A percentile compares a stretch with the other conserved stretches of the same genome.
Evolutionary conservation across 2,888 invertebrate species (phyloP).

Genomic region (Drosophila rubida): DNA sequence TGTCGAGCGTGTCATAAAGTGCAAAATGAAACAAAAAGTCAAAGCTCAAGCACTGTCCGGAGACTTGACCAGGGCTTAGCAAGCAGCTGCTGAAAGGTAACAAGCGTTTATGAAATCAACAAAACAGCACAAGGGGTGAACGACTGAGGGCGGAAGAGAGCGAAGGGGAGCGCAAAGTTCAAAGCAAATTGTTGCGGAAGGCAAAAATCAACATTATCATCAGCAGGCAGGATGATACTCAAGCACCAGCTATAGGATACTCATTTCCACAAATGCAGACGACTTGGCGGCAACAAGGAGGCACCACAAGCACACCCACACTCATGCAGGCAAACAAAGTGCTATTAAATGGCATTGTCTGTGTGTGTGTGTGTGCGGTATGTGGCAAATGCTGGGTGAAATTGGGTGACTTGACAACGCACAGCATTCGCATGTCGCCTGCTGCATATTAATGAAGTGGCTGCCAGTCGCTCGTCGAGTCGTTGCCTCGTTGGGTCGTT

Average conservation of each 20-base stretch:
- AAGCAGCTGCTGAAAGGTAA: conserved; percentile 54
- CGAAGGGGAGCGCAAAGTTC: conserved; percentile 52
- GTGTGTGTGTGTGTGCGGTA: conserved; percentile 28
- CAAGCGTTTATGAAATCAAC: conserved; percentile 45
- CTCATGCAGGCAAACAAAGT: conserved; percentile 11
- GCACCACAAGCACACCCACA: conserved; percentile 28
- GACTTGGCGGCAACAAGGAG: conserved; percentile 29
- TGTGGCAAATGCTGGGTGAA: conserved; percentile 11
- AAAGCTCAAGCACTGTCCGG: conserved; percentile 27
- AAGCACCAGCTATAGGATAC: conserved; percentile 61
- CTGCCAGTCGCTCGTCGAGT: conserved; percentile 33
- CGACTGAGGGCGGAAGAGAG: background rate
- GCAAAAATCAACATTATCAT: conserved; percentile 80
- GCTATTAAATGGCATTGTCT: conserved; percentile 40
- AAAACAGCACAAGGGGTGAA: conserved; percentile 33
- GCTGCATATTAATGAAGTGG: conserved; percentile 76
- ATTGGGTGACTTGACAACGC: conserved; percentile 48
- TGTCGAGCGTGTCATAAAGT: conserved; percentile 19
- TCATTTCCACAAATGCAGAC: conserved; percentile 62
- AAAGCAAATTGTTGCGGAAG: conserved; percentile 81
- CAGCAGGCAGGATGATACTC: conserved; percentile 56
- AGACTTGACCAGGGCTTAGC: conserved; percentile 37
- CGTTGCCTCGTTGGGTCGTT: background rate
- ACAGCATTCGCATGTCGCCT: conserved; percentile 69
- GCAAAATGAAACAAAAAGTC: conserved; percentile 41